Percentiles rank a stretch among this genome's conserved stretches.
Conservation (phyloP, 2,888 invertebrate genomes). For the Formica aserva region DNA sequence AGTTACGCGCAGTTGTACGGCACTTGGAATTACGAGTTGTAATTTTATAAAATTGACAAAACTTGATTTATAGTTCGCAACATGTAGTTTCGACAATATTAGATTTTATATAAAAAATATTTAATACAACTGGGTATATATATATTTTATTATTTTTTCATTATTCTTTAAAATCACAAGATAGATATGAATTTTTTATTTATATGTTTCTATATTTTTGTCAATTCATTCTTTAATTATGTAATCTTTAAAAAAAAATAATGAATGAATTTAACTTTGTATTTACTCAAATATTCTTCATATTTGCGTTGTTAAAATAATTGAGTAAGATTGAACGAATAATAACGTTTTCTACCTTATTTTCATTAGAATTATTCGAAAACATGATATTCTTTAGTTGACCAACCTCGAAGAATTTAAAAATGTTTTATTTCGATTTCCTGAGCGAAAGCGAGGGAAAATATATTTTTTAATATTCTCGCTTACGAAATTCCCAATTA, state of each 20-base stretch:
- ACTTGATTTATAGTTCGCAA: neutral
- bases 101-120: neutral
- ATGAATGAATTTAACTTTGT: neutral
- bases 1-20: neutral
- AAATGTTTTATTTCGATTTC: conserved; percentile 69
- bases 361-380: neutral
- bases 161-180: neutral
- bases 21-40: neutral
- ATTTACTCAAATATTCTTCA: neutral
- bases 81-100: neutral
- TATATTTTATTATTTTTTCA: neutral
- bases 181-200: neutral
- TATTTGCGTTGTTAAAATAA: no score
- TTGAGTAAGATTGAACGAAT: no score
- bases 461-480: conserved; percentile 66
- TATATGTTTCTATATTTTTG: neutral
- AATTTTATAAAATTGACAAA: neutral
- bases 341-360: no score
- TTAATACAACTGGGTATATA: neutral
- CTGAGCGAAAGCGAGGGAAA: conserved; percentile 62
- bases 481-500: conserved; percentile 63
- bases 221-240: neutral
- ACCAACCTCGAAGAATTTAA: conserved; percentile 35
- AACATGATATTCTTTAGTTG: neutral
- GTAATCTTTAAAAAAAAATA: neutral